Evolutionary conservation across 2,797 vertebrate genomes (phyloP).

Genomic region (Argya squamiceps): DNA sequence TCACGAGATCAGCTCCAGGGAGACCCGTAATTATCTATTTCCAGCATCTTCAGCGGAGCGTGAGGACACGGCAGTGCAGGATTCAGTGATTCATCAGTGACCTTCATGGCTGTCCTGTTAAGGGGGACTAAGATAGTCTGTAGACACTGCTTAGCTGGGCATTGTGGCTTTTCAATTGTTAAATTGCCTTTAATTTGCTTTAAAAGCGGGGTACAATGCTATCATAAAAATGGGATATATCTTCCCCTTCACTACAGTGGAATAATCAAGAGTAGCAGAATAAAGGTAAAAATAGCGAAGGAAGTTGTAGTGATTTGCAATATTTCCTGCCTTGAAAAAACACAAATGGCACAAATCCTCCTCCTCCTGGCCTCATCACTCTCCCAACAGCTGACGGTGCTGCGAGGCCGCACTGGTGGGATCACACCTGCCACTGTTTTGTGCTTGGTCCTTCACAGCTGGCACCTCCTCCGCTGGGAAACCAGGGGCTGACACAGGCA

Average conservation of each 20-base stretch:
- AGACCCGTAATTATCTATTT: background rate
- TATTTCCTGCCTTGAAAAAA: background rate
- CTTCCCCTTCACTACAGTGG: background rate
- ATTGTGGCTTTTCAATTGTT: background rate
- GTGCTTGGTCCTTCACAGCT: background rate
- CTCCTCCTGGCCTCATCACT: background rate
- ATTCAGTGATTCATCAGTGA: constrained; percentile 6
- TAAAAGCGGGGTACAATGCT: background rate
- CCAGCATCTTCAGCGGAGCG: background rate
- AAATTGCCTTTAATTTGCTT: background rate
- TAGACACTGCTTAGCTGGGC: background rate
- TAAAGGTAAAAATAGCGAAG: background rate
- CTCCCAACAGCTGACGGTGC: background rate
- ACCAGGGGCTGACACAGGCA: fast-evolving
- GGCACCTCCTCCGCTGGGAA: background rate
- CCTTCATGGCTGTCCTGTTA: background rate
- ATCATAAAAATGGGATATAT: background rate
- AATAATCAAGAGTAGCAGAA: background rate
- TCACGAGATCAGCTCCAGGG: background rate
- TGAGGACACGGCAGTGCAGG: background rate
- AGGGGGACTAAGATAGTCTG: background rate
- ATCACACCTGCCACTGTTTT: background rate
- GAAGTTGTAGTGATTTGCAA: background rate
- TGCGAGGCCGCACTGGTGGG: background rate
- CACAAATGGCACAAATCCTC: background rate